Evolutionary conservation across 2,113 vertebrate species (phyloP), one percentile per base, ranked within the genome.

Genomic region (Platichthys stellatus): DNA sequence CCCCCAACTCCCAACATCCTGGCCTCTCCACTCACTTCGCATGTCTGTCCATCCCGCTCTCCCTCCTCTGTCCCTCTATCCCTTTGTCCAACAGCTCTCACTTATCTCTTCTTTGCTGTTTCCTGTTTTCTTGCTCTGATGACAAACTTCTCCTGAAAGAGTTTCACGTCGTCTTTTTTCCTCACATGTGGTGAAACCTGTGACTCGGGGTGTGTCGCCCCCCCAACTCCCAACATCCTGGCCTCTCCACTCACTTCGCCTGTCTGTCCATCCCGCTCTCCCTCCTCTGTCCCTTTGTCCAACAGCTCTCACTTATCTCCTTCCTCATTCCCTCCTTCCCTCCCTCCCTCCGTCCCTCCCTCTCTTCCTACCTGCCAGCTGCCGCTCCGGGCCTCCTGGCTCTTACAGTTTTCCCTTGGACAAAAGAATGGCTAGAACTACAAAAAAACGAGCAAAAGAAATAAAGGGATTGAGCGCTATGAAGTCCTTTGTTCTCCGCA

Each of bases 301-400:
- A 40, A 8, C 43, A 47, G 69, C 71, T 59, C 24, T 24, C 24
- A 69, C 83, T 71, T 83, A 73, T 83, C 69, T 77, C 78, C 88
- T 70, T 56, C 61, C 38, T 81, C 60, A 24, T 40, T 72, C 58
- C 62, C 70, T 31, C 58, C 62, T 67, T 31, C 2, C 24, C 24
- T 24, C 69, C 78, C 1, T 57, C 58, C 62, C 70, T 78, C 80
- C 62, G 67, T 78, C 80, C 68, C 66, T 70, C 73, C 60, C 45
- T 86, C 78, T 70, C 72, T 78, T 93, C 93, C 94, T 89, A 94
- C 95, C 94, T 95, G 92, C 96, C 97, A 97, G 96, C 97, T 98
- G 96, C 94, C 96, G 88, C 88, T 92, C 82, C 88, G 86, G 88
- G 90, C 91, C 76, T 88, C 87, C 80, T 74, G 86, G 78, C 78